Evolutionary conservation across 2,888 invertebrate genomes (phyloP).

Genomic region (Agriopis marginaria): DNA sequence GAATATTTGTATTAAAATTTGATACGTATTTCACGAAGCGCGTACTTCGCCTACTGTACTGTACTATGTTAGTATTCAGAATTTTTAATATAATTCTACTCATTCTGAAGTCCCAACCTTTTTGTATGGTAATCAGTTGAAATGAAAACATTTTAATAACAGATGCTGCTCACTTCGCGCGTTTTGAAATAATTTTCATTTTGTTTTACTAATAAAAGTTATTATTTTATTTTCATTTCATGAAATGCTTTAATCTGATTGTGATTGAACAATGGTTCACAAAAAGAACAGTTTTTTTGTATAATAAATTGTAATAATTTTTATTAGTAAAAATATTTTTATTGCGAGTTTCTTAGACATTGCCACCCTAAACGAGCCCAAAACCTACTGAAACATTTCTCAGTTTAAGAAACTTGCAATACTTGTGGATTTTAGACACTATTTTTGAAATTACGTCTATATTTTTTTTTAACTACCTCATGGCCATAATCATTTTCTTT

Average conservation of each 20-base stretch:
- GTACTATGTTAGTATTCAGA: not conserved
- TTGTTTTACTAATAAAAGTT: conserved; percentile 53
- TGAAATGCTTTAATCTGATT: not conserved
- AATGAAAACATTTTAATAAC: conserved; percentile 8
- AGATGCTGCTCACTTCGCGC: conserved; percentile 33
- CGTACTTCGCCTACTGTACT: no score
- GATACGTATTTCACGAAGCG: no score
- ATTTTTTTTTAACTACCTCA: no score
- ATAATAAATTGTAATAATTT: conserved; percentile 45
- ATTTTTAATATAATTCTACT: not conserved
- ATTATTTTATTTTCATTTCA: conserved; percentile 23
- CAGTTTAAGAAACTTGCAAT: conserved; percentile 42
- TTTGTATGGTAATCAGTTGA: conserved; percentile 8
- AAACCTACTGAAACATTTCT: conserved; percentile 47
- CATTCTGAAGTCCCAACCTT: conserved; percentile 2
- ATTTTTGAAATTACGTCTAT: conserved; percentile 39
- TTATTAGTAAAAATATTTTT: conserved; percentile 53
- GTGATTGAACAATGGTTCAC: not conserved
- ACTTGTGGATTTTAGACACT: conserved; percentile 39
- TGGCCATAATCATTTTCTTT: not conserved
- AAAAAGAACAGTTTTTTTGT: conserved; percentile 17
- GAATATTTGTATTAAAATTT: no score
- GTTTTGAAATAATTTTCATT: conserved; percentile 19
- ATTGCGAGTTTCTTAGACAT: conserved; percentile 47
- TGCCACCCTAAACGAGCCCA: conserved; percentile 37